Evolutionary conservation across 2,797 vertebrate species (phyloP).

Genomic region (Tauraco hartlaubi): DNA sequence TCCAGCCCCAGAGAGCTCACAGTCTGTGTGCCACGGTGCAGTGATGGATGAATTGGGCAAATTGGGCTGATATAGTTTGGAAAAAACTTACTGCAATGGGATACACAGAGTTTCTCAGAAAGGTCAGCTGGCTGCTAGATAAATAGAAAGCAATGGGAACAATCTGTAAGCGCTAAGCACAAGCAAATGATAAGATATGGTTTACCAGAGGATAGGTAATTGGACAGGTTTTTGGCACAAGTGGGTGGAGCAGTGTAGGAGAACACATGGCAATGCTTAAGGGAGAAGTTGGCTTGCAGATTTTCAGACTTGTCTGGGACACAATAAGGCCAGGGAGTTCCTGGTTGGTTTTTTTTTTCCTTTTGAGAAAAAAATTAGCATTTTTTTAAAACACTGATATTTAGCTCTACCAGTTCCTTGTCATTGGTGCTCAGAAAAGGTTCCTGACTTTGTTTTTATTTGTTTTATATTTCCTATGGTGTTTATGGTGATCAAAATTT

Average conservation of each 20-base stretch:
- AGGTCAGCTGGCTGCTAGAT: background rate
- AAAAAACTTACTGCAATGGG: background rate
- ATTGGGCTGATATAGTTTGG: background rate
- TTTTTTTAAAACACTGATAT: background rate
- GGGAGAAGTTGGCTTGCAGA: background rate
- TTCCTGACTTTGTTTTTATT: background rate
- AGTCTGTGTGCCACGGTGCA: background rate
- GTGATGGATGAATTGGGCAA: background rate
- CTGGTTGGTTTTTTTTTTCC: background rate
- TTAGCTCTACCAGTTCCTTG: background rate
- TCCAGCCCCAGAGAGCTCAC: background rate
- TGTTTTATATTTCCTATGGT: background rate
- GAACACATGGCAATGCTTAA: slow-evolving; percentile 36
- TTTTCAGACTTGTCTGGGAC: background rate
- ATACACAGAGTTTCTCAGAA: background rate
- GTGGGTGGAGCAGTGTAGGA: background rate
- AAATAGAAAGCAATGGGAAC: background rate
- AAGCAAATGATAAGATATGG: background rate
- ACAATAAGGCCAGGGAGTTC: background rate
- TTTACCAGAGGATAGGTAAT: slow-evolving; percentile 16
- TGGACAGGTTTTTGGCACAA: slow-evolving; percentile 35
- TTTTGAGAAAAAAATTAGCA: background rate
- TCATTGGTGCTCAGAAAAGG: background rate
- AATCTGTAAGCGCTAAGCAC: background rate
- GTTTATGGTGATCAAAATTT: background rate